Base-by-base conservation (phyloP, 2,888 invertebrate genomes). In the Synanthedon tipuliformis region DNA sequence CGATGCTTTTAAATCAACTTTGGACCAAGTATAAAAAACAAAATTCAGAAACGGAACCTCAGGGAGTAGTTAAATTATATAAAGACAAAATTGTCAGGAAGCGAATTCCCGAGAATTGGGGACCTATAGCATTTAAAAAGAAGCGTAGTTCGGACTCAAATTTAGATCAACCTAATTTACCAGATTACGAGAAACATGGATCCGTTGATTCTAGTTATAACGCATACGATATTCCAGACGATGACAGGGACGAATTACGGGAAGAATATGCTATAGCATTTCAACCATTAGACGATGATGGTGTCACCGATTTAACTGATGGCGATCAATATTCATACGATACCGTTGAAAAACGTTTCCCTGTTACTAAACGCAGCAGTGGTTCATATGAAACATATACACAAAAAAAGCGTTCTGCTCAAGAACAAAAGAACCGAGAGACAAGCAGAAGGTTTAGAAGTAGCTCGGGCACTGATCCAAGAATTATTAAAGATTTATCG, bases 401-500 rank as follows among this genome's bases (percentile, higher is more conserved):
- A 40, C 80, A 71, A 58, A 78, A 77, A 59, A 86, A 81, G 63
- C 66, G 79, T 45, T 81, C 73, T 60, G 68, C 62, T 3, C 64
- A 68, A 57, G 74, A 73, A 55, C 76, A 79, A 61, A 75, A 74
- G 41, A 80, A 80, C 61, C 74, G 73, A 41, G 75, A 79, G 49
- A 69, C 71, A 49, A 59, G 73, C 15, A 82, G 78, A 61, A 58
- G 72, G 3, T 85, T 82, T 52, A 70, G 81, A 60, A 81, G 78
- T 63, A 83, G 82, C 52, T 69, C 85, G 0, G 89, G 90, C 51
- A 93, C 92, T 1, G 92, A 93, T 67, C 93, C 93, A 2, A 90
- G 90, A 71, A 90, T 93, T 11, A 90, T 91, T 34, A 89, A 90
- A 69, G 93, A 93, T 64, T 73, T 93, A 48, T 91, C 90, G 48